These are phyloP conservation scores for Chelonus formosanus DNA, from an alignment of 2,888 invertebrate species.

Conservation along the genomic window DNA sequence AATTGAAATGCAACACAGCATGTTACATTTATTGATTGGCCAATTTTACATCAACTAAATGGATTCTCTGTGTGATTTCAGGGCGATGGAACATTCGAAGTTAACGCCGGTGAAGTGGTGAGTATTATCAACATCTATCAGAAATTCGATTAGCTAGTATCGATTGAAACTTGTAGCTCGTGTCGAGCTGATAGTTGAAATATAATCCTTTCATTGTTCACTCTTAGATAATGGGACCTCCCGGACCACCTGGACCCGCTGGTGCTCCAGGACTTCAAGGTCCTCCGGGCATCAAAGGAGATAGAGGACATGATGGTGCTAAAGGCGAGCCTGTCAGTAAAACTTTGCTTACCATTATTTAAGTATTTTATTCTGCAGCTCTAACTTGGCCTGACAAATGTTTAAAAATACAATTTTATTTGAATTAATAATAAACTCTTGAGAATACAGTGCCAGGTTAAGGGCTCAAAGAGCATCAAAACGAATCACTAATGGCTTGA, in stretches of 20 bases:
- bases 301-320: slow-evolving; percentile 81
- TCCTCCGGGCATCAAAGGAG: slow-evolving; percentile 86
- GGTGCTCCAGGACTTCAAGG: slow-evolving; percentile 80
- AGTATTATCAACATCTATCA: slow-evolving; percentile 58
- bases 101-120: slow-evolving; percentile 78
- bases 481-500: slow-evolving; percentile 31
- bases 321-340: slow-evolving; percentile 83
- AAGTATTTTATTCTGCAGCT: not conserved
- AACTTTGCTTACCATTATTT: not conserved
- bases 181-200: not conserved
- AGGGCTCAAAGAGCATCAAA: slow-evolving; percentile 6
- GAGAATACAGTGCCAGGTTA: not conserved
- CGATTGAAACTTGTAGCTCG: not conserved
- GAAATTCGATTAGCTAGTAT: slow-evolving; percentile 1
- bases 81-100: slow-evolving; percentile 84
- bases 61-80: slow-evolving; percentile 65
- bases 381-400: too few species aligned
- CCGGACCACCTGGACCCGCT: slow-evolving; percentile 80
- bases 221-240: slow-evolving; percentile 70
- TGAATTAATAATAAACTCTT: slow-evolving; percentile 10
- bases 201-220: slow-evolving; percentile 17
- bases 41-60: slow-evolving; percentile 34
- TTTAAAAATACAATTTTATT: not conserved
- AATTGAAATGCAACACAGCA: not conserved
- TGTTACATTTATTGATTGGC: not conserved